Evolutionary conservation across 2,113 vertebrate genomes (phyloP).

Genomic region (Myrmophylax atrothorax): DNA sequence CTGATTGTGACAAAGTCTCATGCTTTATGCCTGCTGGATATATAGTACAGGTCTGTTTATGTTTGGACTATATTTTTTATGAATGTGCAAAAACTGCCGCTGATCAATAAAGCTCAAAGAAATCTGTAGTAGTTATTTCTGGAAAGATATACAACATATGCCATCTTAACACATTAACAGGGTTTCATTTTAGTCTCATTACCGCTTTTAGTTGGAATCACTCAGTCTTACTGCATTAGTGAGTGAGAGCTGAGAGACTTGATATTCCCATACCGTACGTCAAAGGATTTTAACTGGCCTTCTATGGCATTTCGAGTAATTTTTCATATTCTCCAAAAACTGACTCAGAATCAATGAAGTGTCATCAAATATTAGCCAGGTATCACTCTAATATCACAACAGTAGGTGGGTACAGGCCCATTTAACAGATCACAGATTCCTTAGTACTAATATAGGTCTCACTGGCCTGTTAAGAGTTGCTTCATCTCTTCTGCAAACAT

Average conservation of each 20-base stretch:
- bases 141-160: constrained; percentile 22
- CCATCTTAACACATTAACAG: background rate
- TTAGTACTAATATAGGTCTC: background rate
- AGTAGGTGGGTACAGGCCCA: background rate
- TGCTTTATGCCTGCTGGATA: background rate
- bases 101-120: constrained; percentile 29
- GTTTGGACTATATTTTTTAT: background rate
- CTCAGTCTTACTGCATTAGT: background rate
- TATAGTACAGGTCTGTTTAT: background rate
- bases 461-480: background rate
- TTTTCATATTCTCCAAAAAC: background rate
- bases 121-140: constrained; percentile 42
- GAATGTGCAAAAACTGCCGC: background rate
- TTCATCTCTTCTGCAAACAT: background rate
- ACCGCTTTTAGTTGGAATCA: background rate
- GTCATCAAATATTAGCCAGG: background rate
- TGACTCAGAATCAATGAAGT: constrained; percentile 2
- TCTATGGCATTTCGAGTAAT: background rate
- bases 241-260: background rate
- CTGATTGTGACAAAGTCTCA: background rate
- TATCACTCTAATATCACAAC: background rate
- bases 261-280: background rate
- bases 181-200: constrained; percentile 15
- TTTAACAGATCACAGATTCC: background rate
- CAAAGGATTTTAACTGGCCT: background rate